A percentile compares a stretch with the other conserved stretches of the same genome.
These are phyloP conservation scores for Grammomys surdaster DNA, from an alignment of 2,113 vertebrate species.

Conservation along the genomic window DNA sequence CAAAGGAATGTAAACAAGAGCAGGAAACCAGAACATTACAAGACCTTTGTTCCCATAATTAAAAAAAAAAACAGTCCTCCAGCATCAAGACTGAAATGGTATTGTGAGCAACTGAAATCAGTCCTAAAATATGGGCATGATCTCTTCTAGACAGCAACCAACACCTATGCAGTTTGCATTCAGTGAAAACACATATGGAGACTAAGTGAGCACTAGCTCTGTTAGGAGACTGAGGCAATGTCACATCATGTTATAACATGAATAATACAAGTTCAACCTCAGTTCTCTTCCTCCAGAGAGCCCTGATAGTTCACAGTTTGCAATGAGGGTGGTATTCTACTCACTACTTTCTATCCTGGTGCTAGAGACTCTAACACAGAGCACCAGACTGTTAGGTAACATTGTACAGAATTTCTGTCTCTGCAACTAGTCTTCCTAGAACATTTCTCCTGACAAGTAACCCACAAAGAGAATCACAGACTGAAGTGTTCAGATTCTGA, in stretches of 20 bases:
- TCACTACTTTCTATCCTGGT: background rate
- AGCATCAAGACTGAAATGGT: background rate
- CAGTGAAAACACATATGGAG: background rate
- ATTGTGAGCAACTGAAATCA: background rate
- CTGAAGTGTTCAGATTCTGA: background rate
- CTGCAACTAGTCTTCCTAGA: too few relatives aligned
- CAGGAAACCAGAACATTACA: accelerated
- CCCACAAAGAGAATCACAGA: too few relatives aligned
- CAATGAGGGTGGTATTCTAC: background rate
- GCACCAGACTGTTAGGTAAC: background rate
- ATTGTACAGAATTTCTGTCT: background rate
- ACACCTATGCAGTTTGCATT: background rate
- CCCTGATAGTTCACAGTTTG: background rate
- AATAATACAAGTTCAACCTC: background rate
- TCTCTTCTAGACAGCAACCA: background rate
- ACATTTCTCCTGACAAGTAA: background rate
- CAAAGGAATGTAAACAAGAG: too few relatives aligned
- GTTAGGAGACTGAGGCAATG: background rate
- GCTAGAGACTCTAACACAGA: background rate
- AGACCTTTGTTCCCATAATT: background rate
- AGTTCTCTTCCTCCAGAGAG: accelerated
- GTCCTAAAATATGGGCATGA: background rate
- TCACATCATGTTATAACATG: accelerated
- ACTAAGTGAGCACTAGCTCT: background rate
- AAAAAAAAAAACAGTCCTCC: background rate